Conservation (phyloP, 2,113 vertebrate genomes). For the Rousettus leschenaultii region DNA sequence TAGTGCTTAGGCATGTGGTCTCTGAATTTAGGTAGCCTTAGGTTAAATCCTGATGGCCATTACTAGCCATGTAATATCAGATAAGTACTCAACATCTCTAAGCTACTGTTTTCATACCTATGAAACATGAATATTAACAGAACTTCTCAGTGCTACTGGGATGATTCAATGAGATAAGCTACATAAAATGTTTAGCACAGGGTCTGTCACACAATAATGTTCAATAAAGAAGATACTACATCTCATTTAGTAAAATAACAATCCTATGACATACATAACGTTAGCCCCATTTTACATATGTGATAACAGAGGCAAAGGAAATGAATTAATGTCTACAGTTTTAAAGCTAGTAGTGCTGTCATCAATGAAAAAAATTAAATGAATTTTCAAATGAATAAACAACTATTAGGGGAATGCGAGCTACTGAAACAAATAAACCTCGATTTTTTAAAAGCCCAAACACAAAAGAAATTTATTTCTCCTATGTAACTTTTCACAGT, state of each 20-base stretch:
- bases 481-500: not conserved
- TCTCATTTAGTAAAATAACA: not conserved
- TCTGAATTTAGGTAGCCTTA: not conserved
- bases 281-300: not conserved
- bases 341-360: not conserved
- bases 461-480: not conserved
- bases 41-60: not conserved
- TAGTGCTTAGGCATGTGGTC: not conserved
- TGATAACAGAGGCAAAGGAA: not conserved
- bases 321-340: not conserved
- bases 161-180: not conserved
- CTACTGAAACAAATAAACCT: conserved; percentile 10
- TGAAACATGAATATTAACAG: not conserved
- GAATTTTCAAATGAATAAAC: conserved; percentile 18
- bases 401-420: not conserved
- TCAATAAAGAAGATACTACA: not conserved
- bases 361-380: not conserved
- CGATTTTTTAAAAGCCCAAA: not conserved
- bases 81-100: not conserved
- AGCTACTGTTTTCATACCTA: not conserved
- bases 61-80: not conserved
- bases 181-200: not conserved
- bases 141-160: not conserved
- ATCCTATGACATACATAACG: not conserved
- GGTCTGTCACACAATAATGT: not conserved